Percentiles rank a stretch among this genome's conserved stretches.
Evolutionary conservation across 2,888 invertebrate genomes (phyloP).

Genomic region (Synergus itoensis): DNA sequence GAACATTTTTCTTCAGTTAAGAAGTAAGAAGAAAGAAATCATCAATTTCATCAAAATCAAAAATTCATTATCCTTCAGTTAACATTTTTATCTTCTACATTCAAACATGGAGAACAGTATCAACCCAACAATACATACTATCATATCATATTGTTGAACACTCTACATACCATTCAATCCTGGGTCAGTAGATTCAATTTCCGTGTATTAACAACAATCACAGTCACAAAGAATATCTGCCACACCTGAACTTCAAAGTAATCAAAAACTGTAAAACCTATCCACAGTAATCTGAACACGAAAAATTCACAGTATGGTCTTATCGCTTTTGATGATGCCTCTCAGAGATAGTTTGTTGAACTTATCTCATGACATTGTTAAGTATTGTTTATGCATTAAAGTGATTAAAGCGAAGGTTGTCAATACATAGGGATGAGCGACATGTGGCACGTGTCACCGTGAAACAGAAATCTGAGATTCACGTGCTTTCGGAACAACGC

Average conservation of each 20-base stretch:
- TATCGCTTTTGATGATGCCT: background rate
- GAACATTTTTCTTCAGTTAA: too few species aligned
- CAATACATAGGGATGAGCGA: background rate
- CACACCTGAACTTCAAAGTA: background rate
- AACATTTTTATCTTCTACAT: background rate
- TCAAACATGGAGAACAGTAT: background rate
- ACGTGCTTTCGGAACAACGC: conserved; percentile 42
- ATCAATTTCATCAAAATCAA: background rate
- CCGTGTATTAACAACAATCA: conserved; percentile 27
- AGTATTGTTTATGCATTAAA: background rate
- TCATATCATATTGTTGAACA: background rate
- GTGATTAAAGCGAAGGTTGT: background rate
- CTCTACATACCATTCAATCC: conserved; percentile 25
- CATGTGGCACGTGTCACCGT: conserved; percentile 33
- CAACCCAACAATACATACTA: background rate
- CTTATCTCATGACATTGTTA: background rate
- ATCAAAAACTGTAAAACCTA: background rate
- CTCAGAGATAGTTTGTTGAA: background rate
- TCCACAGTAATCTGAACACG: background rate
- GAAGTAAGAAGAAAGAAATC: too few species aligned
- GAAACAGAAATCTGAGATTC: background rate
- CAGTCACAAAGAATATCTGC: conserved; percentile 19
- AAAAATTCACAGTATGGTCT: background rate
- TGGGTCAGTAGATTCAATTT: background rate
- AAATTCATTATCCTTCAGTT: background rate